Conservation (phyloP, 2,888 invertebrate genomes). For the Rapana venosa region DNA sequence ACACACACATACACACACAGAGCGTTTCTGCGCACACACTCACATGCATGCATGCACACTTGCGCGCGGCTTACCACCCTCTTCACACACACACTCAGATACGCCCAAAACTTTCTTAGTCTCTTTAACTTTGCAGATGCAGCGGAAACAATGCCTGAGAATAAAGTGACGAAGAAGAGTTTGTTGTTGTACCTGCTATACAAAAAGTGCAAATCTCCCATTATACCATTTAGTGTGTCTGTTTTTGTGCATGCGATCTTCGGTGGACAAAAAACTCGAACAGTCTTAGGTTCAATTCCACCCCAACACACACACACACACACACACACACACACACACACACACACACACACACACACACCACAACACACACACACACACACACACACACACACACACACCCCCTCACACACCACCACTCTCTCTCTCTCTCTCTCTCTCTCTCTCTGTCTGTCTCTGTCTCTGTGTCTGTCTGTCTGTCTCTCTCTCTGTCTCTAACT, state of each 20-base stretch:
- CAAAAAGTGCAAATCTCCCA: not conserved
- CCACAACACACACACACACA: not conserved
- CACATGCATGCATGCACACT: not conserved
- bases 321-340: slow-evolving; percentile 12
- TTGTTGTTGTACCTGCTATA: too few relatives aligned
- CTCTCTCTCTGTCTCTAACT: not conserved
- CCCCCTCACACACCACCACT: not conserved
- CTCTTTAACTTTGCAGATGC: too few relatives aligned
- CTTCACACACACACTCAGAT: too few relatives aligned
- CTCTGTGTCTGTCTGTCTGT: not conserved
- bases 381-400: not conserved
- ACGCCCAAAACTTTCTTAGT: too few relatives aligned
- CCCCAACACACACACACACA: not conserved
- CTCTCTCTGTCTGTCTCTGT: not conserved
- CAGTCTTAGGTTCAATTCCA: too few relatives aligned
- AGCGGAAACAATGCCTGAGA: too few relatives aligned
- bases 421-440: not conserved
- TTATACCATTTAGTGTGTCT: too few relatives aligned
- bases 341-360: not conserved
- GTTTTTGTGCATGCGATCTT: too few relatives aligned
- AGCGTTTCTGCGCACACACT: not conserved
- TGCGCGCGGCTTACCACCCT: too few relatives aligned
- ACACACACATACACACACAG: not conserved
- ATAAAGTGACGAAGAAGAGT: too few relatives aligned
- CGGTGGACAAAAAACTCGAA: too few relatives aligned